Evolutionary conservation across 2,113 vertebrate genomes (phyloP), one percentile per base, ranked within the genome.

Genomic region (Alligator sinensis): DNA sequence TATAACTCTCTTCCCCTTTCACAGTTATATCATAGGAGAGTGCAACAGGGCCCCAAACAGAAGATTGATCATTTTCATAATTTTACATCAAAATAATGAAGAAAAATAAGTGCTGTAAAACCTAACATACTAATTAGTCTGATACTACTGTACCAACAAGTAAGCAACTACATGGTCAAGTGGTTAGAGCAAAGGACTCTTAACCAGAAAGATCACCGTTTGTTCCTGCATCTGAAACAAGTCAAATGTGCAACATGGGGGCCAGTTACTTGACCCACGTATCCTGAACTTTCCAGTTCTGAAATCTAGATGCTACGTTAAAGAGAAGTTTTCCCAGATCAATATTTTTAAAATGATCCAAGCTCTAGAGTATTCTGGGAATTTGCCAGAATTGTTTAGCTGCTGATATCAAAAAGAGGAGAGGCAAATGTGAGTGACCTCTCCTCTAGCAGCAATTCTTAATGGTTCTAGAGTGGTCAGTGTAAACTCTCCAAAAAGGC

Each of bases 221-320:
- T 95, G 83, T 97, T 96, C 93, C 84, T 92, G 85, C 86, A 88
- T 96, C 95, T 95, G 95, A 96, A 95, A 87, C 84, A 90, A 96
- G 95, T 93, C 93, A 95, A 47, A 93, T 92, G 93, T 90, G 89
- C 93, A 94, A 75, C 64, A 93, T 75, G 81, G 64, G 38, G 70
- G 93, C 27, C 90, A 91, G 93, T 93, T 91, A 96, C 90, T 90
- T 86, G 87, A 96, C 94, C 93, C 96, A 93, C 87, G 91, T 92
- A 92, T 70, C 70, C 91, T 95, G 94, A 96, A 86, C 95, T 96
- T 92, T 95, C n/a, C 34, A 86, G 86, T 88, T 82, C 89, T 88
- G 91, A 95, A 95, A 95, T 93, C 94, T 59, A 76, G 89, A 22
- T 22, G n/a, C 30, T 38, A 34, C 11, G 19, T 38, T 72, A 34